phyloP scores from a whole-genome alignment of 2,113 vertebrate genomes.

The Excalfactoria chinensis region DNA sequence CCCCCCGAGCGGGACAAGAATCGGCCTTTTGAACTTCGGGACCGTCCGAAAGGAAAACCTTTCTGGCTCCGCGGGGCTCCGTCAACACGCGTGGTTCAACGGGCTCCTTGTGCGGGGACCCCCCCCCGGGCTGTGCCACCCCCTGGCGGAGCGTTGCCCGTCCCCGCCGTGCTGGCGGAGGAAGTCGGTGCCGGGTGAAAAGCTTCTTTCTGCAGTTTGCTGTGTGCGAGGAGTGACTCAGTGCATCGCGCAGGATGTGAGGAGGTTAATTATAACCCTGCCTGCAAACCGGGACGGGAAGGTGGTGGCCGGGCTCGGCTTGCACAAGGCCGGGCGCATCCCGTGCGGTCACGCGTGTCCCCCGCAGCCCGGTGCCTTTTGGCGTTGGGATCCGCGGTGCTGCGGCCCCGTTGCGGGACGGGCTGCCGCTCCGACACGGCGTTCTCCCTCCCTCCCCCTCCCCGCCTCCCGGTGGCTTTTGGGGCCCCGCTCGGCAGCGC shows the following conservation, averaged over 20 bases:
- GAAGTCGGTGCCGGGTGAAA: slow-evolving; percentile 13
- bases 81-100: neutral
- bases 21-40: slow-evolving; percentile 9
- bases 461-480: rapidly evolving
- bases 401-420: rapidly evolving
- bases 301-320: neutral
- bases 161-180: neutral
- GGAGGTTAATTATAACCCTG: slow-evolving; percentile 62
- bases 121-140: neutral
- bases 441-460: too few relatives aligned
- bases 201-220: neutral
- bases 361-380: too few relatives aligned
- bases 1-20: slow-evolving; percentile 2
- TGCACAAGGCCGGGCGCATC: neutral
- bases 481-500: neutral
- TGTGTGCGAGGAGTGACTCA: slow-evolving; percentile 34
- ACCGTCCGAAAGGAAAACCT: neutral
- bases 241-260: slow-evolving; percentile 48
- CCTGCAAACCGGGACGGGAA: neutral
- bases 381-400: neutral
- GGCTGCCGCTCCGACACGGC: too few relatives aligned
- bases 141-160: neutral
- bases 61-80: neutral
- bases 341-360: slow-evolving; percentile 30
- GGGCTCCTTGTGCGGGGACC: neutral